A percentile compares a stretch with the other conserved stretches of the same genome.
Evolutionary conservation across 2,888 invertebrate genomes (phyloP).

Genomic region (Luperina nickerlii): DNA sequence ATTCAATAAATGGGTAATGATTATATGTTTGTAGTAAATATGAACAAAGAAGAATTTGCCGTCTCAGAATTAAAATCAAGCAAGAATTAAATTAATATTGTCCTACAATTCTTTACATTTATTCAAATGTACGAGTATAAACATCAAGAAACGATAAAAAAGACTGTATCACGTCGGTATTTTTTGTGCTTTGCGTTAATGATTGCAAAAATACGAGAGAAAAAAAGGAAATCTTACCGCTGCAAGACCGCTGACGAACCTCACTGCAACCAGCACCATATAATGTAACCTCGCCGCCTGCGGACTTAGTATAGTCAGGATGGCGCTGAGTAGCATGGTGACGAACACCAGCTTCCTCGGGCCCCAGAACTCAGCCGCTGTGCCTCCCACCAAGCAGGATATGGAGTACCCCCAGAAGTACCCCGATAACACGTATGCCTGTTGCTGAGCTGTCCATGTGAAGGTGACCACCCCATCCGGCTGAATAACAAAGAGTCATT

Average conservation of each 20-base stretch:
- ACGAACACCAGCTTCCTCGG: constrained; percentile 90
- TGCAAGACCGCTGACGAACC: constrained; percentile 91
- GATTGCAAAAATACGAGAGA: background rate
- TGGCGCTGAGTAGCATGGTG: constrained; percentile 88
- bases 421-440: constrained; percentile 91
- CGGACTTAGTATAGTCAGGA: constrained; percentile 91
- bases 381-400: constrained; percentile 91
- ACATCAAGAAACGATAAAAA: background rate
- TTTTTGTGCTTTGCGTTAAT: background rate
- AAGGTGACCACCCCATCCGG: constrained; percentile 84
- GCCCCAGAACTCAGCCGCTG: constrained; percentile 92
- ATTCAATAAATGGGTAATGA: constrained; percentile 1
- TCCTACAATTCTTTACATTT: background rate
- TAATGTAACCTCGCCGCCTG: constrained; percentile 90
- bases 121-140: background rate
- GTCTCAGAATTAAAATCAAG: background rate
- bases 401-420: constrained; percentile 91
- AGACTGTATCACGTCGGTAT: background rate
- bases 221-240: constrained; percentile 86
- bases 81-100: background rate
- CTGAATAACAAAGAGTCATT: constrained; percentile 67
- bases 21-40: background rate
- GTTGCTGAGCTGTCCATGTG: constrained; percentile 91
- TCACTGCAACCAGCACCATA: constrained; percentile 88
- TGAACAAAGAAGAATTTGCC: background rate